Evolutionary conservation across 2,888 invertebrate species (phyloP).

Genomic region (Hypomecis atomaria): DNA sequence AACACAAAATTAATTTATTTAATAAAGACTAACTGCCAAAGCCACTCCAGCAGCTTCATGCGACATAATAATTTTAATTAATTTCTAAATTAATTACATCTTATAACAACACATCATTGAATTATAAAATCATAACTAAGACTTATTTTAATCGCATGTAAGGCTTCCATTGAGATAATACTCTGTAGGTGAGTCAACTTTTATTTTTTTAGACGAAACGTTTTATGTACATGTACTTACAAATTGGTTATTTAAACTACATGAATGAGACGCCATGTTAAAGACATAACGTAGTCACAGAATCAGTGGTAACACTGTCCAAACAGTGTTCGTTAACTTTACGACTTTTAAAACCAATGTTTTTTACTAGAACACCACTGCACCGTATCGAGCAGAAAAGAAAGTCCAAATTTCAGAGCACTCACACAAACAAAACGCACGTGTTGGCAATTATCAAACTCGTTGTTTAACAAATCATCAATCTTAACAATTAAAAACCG

Average conservation of each 20-base stretch:
- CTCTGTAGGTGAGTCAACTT: no score
- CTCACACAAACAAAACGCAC: constrained; percentile 67
- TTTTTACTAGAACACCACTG: constrained; percentile 11
- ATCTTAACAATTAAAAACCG: constrained; percentile 74
- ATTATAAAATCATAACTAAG: no score
- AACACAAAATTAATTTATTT: no score
- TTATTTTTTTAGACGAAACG: no score
- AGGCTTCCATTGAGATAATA: no score
- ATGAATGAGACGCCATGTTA: constrained; percentile 20
- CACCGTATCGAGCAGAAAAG: constrained; percentile 52
- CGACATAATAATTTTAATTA: no score
- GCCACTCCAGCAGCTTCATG: no score
- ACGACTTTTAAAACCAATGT: constrained; percentile 9
- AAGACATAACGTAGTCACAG: constrained; percentile 4
- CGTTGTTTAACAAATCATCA: constrained; percentile 75
- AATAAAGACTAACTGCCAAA: no score
- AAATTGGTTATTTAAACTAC: constrained; percentile 11
- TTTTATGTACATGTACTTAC: not conserved
- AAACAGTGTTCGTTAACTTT: constrained; percentile 26
- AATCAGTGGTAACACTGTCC: constrained; percentile 21
- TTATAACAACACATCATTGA: no score
- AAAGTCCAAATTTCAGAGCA: constrained; percentile 65
- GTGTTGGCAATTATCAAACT: constrained; percentile 77
- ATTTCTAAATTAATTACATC: no score
- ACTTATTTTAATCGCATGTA: no score